Percentiles rank a stretch among this genome's conserved stretches.
Evolutionary conservation across 2,888 invertebrate species (phyloP).

Genomic region (Galerucella nymphaeae): DNA sequence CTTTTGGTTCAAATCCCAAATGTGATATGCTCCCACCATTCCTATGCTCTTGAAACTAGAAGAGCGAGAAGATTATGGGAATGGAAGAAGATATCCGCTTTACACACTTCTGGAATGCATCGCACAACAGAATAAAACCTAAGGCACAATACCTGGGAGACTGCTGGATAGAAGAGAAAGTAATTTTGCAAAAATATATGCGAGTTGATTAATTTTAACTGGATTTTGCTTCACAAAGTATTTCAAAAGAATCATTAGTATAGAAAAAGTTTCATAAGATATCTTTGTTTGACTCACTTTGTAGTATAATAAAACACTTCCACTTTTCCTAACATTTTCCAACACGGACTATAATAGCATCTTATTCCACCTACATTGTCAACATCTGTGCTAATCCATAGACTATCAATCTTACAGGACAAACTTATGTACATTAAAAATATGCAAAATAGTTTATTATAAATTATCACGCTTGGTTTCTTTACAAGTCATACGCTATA

Average conservation of each 20-base stretch:
- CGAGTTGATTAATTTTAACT: background rate
- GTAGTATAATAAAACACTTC: constrained; percentile 10
- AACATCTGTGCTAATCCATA: constrained; percentile 43
- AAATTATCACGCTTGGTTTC: constrained; percentile 46
- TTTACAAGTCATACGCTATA: constrained; percentile 51
- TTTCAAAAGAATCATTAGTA: background rate
- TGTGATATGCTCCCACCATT: too few species aligned
- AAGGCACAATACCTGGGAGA: too few species aligned
- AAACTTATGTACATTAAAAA: constrained; percentile 40
- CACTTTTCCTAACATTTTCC: constrained; percentile 21
- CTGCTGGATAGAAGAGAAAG: too few species aligned
- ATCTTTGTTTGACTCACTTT: constrained; percentile 22
- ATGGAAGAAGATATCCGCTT: too few species aligned
- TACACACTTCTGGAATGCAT: too few species aligned
- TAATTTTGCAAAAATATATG: too few species aligned
- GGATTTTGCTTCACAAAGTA: background rate
- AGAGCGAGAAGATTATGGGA: too few species aligned
- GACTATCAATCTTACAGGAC: constrained; percentile 37
- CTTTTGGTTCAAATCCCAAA: too few species aligned
- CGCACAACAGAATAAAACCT: too few species aligned
- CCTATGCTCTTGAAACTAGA: too few species aligned
- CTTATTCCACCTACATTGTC: constrained; percentile 27
- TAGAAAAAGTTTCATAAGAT: constrained; percentile 4
- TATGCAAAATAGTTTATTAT: constrained; percentile 41
- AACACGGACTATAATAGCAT: constrained; percentile 33